Evolutionary conservation across 2,113 vertebrate species (phyloP).

Genomic region (Syngnathus scovelli): DNA sequence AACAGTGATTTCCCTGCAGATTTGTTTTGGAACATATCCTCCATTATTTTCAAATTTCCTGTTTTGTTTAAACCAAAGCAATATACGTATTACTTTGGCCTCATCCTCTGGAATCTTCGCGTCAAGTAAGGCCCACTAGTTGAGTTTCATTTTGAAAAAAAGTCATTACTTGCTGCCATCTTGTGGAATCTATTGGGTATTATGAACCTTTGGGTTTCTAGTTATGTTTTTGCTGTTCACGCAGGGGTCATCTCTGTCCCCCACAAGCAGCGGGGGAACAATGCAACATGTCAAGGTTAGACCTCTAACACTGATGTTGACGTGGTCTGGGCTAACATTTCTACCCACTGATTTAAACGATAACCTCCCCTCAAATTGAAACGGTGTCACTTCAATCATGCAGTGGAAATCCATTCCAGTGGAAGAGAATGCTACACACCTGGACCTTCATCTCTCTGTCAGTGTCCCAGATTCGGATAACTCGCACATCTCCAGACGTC

Average conservation of each 20-base stretch:
- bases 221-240: too few relatives aligned
- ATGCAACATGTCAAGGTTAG: too few relatives aligned
- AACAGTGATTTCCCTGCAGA: not conserved
- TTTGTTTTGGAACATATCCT: not conserved
- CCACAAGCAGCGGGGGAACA: too few relatives aligned
- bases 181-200: too few relatives aligned
- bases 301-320: not conserved
- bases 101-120: not conserved
- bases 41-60: not conserved
- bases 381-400: not conserved
- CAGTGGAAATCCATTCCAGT: not conserved
- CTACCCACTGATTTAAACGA: not conserved
- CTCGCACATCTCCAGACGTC: slow-evolving; percentile 92
- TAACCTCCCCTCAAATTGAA: not conserved
- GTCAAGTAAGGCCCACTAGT: not conserved
- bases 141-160: not conserved
- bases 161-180: too few relatives aligned
- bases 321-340: too few relatives aligned
- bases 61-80: not conserved
- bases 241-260: too few relatives aligned
- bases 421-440: slow-evolving; percentile 63
- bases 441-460: slow-evolving; percentile 96
- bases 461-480: slow-evolving; percentile 95
- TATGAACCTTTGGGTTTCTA: too few relatives aligned
- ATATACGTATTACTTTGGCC: not conserved